A percentile compares a stretch with the other conserved stretches of the same genome.
phyloP scores from a whole-genome alignment of 2,797 vertebrate genomes.

The Synanceia verrucosa region DNA sequence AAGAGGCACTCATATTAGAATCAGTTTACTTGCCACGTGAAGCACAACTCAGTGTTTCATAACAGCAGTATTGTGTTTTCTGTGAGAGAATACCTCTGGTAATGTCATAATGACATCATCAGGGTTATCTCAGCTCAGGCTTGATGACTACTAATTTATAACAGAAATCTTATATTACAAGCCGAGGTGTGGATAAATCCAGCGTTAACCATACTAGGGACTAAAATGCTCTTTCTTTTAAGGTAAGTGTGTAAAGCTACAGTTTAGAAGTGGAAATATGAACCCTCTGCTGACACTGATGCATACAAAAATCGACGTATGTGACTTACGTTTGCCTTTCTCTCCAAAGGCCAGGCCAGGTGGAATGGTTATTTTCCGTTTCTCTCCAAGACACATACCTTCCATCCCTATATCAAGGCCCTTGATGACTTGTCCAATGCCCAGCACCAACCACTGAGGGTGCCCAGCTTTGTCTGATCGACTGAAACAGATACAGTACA shows the following conservation, averaged over 20 bases:
- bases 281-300: background rate
- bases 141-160: background rate
- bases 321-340: constrained; percentile 87
- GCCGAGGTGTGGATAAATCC: background rate
- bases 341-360: constrained; percentile 89
- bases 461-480: constrained; percentile 91
- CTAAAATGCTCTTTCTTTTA: background rate
- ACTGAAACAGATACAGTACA: constrained; percentile 67
- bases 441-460: constrained; percentile 96
- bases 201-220: background rate
- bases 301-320: background rate
- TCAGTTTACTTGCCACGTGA: background rate
- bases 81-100: background rate
- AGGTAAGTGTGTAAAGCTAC: background rate
- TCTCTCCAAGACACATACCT: constrained; percentile 95
- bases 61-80: too few species aligned
- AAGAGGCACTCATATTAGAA: background rate
- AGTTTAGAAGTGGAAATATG: background rate
- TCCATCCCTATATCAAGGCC: constrained; percentile 93
- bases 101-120: background rate
- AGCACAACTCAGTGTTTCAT: too few species aligned
- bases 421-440: constrained; percentile 95
- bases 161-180: background rate
- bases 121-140: background rate
- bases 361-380: constrained; percentile 91